A percentile compares a stretch with the other conserved stretches of the same genome.
phyloP scores from a whole-genome alignment of 30 jellyfish, hydroid and myxozoan genomes.

The Aurelia sp. region DNA sequence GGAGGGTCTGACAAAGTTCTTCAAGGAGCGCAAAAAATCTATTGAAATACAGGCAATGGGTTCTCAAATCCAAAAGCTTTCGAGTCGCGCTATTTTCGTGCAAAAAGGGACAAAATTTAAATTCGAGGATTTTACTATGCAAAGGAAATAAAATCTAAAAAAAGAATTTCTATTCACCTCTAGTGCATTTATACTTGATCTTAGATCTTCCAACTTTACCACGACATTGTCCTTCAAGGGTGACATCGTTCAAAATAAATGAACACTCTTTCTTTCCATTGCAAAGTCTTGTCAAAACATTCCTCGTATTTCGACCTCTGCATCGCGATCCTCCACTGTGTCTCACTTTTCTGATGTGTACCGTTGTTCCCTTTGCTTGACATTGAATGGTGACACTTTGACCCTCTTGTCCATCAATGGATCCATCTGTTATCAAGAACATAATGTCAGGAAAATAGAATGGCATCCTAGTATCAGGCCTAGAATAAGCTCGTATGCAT shows the following conservation, averaged over 20 bases:
- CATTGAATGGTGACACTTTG: slow-evolving; percentile 60
- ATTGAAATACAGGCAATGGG: too few relatives aligned
- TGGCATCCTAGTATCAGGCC: too few relatives aligned
- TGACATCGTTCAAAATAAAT: slow-evolving; percentile 51
- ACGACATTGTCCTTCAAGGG: slow-evolving; percentile 61
- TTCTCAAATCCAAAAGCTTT: too few relatives aligned
- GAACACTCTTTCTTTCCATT: slow-evolving; percentile 64
- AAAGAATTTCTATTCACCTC: slow-evolving; percentile 29
- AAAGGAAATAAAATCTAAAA: too few relatives aligned
- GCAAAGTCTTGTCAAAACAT: slow-evolving; percentile 57
- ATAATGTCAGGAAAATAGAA: neutral
- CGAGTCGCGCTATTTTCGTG: too few relatives aligned
- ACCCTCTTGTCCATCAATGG: slow-evolving; percentile 58
- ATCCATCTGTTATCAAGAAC: slow-evolving; percentile 29
- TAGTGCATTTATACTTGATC: slow-evolving; percentile 71
- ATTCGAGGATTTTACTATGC: too few relatives aligned
- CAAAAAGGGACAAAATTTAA: too few relatives aligned
- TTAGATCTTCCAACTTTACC: slow-evolving; percentile 65
- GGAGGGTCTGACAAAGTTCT: too few relatives aligned
- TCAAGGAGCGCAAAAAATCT: too few relatives aligned
- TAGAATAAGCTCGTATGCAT: too few relatives aligned
- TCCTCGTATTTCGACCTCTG: slow-evolving; percentile 56
- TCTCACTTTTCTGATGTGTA: slow-evolving; percentile 53
- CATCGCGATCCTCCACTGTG: slow-evolving; percentile 65
- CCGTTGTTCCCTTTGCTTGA: slow-evolving; percentile 43